A percentile compares a stretch with the other conserved stretches of the same genome.
phyloP scores from a whole-genome alignment of 2,797 vertebrate species.

The Orientallactaga sibirica region DNA sequence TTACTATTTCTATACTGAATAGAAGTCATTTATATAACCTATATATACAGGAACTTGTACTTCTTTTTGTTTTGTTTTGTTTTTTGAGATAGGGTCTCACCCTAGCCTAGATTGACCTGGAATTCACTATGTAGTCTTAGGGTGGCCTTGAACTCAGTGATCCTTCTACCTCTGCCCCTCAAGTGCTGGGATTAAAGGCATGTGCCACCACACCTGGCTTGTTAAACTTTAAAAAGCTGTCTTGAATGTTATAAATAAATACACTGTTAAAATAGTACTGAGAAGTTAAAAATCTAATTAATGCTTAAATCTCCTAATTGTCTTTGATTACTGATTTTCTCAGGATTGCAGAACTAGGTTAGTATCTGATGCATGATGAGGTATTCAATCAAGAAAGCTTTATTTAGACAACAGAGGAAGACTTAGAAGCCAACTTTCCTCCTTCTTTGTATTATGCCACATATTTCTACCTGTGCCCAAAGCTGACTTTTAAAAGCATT shows the following conservation, averaged over 20 bases:
- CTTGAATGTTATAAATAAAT: conserved; percentile 46
- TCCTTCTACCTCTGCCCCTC: too few species aligned
- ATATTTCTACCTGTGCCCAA: background rate
- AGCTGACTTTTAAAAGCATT: background rate
- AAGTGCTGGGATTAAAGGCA: too few species aligned
- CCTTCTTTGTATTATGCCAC: background rate
- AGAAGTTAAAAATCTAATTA: conserved; percentile 22
- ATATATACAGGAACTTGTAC: background rate
- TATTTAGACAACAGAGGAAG: conserved; percentile 30
- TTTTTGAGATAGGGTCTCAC: too few species aligned
- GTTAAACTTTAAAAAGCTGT: background rate
- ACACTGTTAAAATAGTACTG: conserved; percentile 14
- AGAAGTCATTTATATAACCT: background rate
- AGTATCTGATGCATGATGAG: background rate
- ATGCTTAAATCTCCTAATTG: background rate
- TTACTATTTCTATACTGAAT: conserved; percentile 13
- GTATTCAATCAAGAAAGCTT: conserved; percentile 12
- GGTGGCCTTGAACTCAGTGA: too few species aligned
- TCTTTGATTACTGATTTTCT: background rate
- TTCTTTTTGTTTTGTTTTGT: background rate
- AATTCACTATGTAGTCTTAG: too few species aligned
- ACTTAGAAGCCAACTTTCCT: conserved; percentile 40
- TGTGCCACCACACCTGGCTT: background rate
- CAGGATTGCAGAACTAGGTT: background rate
- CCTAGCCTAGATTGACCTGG: too few species aligned